Evolutionary conservation across 2,113 vertebrate species (phyloP).

Genomic region (Dromaius novaehollandiae): DNA sequence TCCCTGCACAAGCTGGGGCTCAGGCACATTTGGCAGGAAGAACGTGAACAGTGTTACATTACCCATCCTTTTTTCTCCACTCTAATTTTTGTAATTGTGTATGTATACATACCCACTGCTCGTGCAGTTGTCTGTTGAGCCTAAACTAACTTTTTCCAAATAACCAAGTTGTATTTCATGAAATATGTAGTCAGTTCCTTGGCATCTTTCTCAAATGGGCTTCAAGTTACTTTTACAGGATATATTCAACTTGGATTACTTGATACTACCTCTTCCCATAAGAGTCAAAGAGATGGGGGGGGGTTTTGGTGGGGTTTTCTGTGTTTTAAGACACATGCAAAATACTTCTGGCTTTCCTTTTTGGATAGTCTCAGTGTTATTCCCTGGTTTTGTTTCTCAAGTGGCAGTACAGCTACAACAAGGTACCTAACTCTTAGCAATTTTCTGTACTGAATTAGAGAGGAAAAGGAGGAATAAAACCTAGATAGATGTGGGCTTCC

Average conservation of each 20-base stretch:
- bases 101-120: not conserved
- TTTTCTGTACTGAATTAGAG: constrained; percentile 68
- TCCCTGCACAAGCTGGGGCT: not conserved
- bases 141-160: not conserved
- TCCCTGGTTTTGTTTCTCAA: constrained; percentile 72
- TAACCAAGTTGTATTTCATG: not conserved
- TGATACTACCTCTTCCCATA: not conserved
- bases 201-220: too few species aligned
- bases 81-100: accelerated
- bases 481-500: not conserved
- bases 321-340: constrained; percentile 74
- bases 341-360: constrained; percentile 82
- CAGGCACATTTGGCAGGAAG: not conserved
- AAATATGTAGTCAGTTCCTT: not conserved
- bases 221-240: not conserved
- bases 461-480: constrained; percentile 77
- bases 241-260: not conserved
- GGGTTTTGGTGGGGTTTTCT: too few species aligned
- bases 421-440: constrained; percentile 77
- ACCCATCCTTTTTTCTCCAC: not conserved
- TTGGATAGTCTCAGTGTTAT: constrained; percentile 70
- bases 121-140: not conserved
- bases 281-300: not conserved
- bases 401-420: constrained; percentile 66
- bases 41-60: not conserved